Conservation (phyloP, 2,113 vertebrate species). For the Taxidea taxus region DNA sequence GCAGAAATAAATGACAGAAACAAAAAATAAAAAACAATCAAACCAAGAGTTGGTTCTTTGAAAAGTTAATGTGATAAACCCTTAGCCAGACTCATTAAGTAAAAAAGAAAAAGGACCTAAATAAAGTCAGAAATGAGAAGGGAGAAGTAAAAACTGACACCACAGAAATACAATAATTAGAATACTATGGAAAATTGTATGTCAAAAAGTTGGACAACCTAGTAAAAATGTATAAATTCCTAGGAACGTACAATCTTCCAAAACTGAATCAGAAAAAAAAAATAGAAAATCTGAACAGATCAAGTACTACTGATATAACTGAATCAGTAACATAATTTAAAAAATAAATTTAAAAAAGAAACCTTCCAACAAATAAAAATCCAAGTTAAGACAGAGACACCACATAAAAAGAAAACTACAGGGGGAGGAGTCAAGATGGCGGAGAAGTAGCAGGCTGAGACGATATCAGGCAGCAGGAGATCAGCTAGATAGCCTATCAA, state of each 20-base stretch:
- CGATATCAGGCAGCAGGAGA: too few relatives aligned
- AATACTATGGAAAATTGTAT: background rate
- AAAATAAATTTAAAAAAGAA: background rate
- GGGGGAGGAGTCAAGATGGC: too few relatives aligned
- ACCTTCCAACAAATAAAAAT: background rate
- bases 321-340: background rate
- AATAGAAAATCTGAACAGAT: background rate
- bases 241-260: background rate
- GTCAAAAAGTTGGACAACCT: background rate
- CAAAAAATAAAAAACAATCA: background rate
- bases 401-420: background rate
- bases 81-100: background rate
- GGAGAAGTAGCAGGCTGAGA: too few relatives aligned
- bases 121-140: background rate
- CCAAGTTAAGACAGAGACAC: background rate
- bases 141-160: background rate
- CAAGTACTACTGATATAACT: background rate
- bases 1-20: background rate
- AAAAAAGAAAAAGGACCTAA: background rate
- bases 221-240: background rate
- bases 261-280: background rate
- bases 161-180: background rate
- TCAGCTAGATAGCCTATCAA: too few relatives aligned
- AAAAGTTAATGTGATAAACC: background rate
- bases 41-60: background rate